These are phyloP conservation scores for Sogatella furcifera DNA, from an alignment of 1,140 invertebrate genomes.

Conservation along the genomic window DNA sequence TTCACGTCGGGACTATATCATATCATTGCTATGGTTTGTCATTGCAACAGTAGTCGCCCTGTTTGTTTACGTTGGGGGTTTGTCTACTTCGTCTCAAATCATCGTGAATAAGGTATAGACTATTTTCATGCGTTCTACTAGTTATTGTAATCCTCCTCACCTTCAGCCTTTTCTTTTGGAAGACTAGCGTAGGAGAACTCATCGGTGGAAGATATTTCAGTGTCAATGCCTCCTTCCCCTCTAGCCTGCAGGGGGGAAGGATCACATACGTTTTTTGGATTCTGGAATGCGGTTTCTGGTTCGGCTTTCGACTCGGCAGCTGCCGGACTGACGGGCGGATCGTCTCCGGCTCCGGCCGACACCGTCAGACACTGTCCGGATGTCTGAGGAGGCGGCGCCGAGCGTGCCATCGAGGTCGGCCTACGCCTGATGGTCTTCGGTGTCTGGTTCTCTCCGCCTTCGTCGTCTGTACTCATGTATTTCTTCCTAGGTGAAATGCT, in stretches of 20 bases:
- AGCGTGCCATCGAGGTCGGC: neutral
- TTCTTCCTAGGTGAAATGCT: neutral
- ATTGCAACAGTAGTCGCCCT: no score
- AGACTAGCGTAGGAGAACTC: neutral
- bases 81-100: no score
- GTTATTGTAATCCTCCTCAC: neutral
- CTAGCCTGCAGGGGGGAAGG: slow-evolving; percentile 11
- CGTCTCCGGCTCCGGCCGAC: no score
- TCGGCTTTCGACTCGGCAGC: no score
- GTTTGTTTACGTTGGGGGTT: no score
- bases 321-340: no score
- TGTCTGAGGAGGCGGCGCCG: no score
- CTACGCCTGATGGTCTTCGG: slow-evolving; percentile 7
- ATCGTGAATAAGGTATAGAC: no score
- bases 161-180: neutral
- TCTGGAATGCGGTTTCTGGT: neutral
- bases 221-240: slow-evolving; percentile 10
- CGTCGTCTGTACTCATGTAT: neutral
- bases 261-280: slow-evolving; percentile 15
- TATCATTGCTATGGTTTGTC: no score
- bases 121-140: no score
- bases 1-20: no score
- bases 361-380: no score
- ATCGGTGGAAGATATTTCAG: slow-evolving; percentile 9
- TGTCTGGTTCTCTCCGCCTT: slow-evolving; percentile 1